Evolutionary conservation across 1,140 invertebrate species (phyloP), one percentile per base, ranked within the genome.

Genomic region (Propsilocerus akamusi): DNA sequence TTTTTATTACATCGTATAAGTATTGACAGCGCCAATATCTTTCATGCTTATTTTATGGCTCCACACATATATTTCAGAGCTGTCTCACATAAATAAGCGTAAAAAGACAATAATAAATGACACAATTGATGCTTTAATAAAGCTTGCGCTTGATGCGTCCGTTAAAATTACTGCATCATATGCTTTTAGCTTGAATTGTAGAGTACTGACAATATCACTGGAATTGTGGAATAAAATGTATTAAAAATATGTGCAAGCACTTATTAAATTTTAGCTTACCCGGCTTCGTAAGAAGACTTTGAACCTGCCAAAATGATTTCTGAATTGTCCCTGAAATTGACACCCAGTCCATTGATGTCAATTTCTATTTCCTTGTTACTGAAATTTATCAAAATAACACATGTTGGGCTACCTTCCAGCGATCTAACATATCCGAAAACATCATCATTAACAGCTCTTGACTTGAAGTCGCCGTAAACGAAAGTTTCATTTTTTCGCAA

Each of bases 391-490:
- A 49, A 4, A 2, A 34, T 22, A 8, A 20, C 17, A 23, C 24
- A 49, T 12, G 48, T 23, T 23, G n/a, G n/a, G n/a, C 25, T 30
- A 23, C 6, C 4, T 5, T 49, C 8, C 3, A 32, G 11, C 7
- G 26, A 7, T 20, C 34, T 65, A 25, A 62, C 57, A 24, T 69
- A 67, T 3, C 58, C 65, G 30, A 73, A 58, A 2, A 72, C 62
- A 20, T 58, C 55, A 0, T 67, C 57, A 3, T 66, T 62, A 2
- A 70, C 17, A 0, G 65, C 52, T 1, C 52, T 49, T 1, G 64
- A 61, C 12, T 49, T 23, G 2, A 70, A 57, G 0, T 52, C 51
- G 26, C 75, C 74, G 8, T 57, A 14, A 2, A 54, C 57, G 10
- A 77, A 51, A 0, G 66, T 59, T 0, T 56, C 32, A 0, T 50